Base-by-base conservation (phyloP, 2,888 invertebrate genomes). In the Chymomyza caudatula region DNA sequence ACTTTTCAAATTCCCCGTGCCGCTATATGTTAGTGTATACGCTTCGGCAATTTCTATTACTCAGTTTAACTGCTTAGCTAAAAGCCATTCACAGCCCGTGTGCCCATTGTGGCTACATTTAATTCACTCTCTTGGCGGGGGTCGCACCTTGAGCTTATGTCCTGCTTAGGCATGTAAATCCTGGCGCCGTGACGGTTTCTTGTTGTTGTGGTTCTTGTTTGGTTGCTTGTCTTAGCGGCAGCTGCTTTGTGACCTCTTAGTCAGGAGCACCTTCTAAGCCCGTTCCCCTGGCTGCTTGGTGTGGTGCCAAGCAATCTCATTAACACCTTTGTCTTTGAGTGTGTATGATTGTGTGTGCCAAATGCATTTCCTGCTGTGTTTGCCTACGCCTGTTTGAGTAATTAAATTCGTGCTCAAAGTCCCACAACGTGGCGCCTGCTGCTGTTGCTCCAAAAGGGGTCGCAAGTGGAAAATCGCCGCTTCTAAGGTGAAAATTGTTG, bases 291-390 rank as follows among this genome's bases (percentile, higher is more conserved):
- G 37, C 37, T 25, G 6, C 23, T 51, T 17, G 67, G 20, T 37
- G n/a, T 44, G 54, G 23, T 23, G 53, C 42, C 53, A n/a, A 59
- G 66, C 72, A 63, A 66, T 71, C 71, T 71, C 53, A 60, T 62
- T 60, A 71, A 42, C 67, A 67, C 62, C 67, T 68, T 23, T 53
- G 53, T 25, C 47, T 47, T 19, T 47, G 47, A 6, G 47, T 47
- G 19, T 47, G 17, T 47, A n/a, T 47, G 47, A n/a, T n/a, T 47
- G 47, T 44, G 44, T 44, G 44, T 2, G 44, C 11, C 29, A 29
- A 29, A 29, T 29, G 29, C 29, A 29, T 29, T 11, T n/a, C 6
- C 29, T 29, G 29, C 8, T 47, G 44, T 44, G 17, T 17, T 19
- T 5, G n/a, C 13, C 47, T 4, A 19, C 47, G 19, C 47, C 47